A percentile compares a stretch with the other conserved stretches of the same genome.
phyloP scores from a whole-genome alignment of 30 jellyfish, hydroid and myxozoan genomes.

The Pelagia noctiluca region DNA sequence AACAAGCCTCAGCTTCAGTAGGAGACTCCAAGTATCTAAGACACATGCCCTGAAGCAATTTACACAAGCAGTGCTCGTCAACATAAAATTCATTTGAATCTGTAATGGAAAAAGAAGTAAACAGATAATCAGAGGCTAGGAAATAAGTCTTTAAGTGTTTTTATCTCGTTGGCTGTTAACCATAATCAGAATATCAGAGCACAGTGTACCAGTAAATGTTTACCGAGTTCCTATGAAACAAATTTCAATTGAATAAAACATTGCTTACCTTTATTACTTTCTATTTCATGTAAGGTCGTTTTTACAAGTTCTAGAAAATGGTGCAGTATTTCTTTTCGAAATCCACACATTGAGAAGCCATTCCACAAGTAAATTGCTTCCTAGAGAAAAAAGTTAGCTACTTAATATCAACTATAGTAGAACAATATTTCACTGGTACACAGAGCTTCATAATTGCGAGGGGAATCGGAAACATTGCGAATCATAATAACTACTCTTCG shows the following conservation, averaged over 20 bases:
- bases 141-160: too few relatives aligned
- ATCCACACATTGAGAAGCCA: conserved; percentile 89
- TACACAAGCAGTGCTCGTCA: conserved; percentile 78
- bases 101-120: background rate
- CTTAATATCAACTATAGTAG: too few relatives aligned
- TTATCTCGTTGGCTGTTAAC: too few relatives aligned
- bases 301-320: conserved; percentile 43
- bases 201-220: too few relatives aligned
- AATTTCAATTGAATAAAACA: too few relatives aligned
- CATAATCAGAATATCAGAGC: too few relatives aligned
- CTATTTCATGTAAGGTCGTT: conserved; percentile 43
- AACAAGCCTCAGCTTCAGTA: conserved; percentile 70
- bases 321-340: conserved; percentile 63
- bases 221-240: too few relatives aligned
- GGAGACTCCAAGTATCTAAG: conserved; percentile 67
- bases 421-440: too few relatives aligned
- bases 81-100: conserved; percentile 62
- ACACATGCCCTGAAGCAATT: conserved; percentile 89
- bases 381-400: conserved; percentile 35
- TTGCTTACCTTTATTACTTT: conserved; percentile 61
- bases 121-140: too few relatives aligned
- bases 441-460: too few relatives aligned
- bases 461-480: too few relatives aligned
- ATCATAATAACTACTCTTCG: too few relatives aligned
- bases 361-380: conserved; percentile 94